Percentiles rank a stretch among this genome's conserved stretches.
Conservation (phyloP, 37 sponge, comb jelly and placozoan species). For the Beroe ovata region DNA sequence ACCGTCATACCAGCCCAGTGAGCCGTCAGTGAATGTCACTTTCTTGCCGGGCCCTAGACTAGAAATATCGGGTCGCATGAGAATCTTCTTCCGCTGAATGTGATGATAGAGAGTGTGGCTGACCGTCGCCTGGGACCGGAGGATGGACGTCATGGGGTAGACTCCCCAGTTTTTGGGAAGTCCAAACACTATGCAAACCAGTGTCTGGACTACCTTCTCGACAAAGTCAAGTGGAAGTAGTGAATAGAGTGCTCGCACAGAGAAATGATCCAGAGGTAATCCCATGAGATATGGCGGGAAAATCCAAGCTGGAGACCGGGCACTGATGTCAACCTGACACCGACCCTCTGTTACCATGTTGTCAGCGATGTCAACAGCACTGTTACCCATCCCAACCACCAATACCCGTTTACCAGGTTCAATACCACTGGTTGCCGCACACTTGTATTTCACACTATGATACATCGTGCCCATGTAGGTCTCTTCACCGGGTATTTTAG, state of each 20-base stretch:
- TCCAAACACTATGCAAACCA: constrained; percentile 28
- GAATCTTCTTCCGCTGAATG: constrained; percentile 30
- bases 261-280: constrained; percentile 46
- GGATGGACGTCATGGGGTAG: constrained; percentile 25
- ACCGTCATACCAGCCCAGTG: constrained; percentile 19
- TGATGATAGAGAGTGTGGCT: constrained; percentile 48
- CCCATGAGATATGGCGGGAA: constrained; percentile 43
- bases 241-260: not conserved
- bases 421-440: constrained; percentile 44
- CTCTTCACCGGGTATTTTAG: constrained; percentile 65
- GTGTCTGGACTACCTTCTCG: constrained; percentile 29
- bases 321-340: constrained; percentile 22
- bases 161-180: constrained; percentile 57
- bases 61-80: constrained; percentile 35
- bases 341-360: constrained; percentile 77
- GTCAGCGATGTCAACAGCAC: constrained; percentile 79
- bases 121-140: constrained; percentile 63
- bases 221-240: constrained; percentile 16
- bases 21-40: constrained; percentile 37
- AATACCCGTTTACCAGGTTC: constrained; percentile 72
- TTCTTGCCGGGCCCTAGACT: constrained; percentile 60
- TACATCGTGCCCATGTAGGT: constrained; percentile 19
- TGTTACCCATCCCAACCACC: constrained; percentile 90
- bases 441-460: constrained; percentile 69
- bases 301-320: constrained; percentile 66